Evolutionary conservation across 1,140 invertebrate genomes (phyloP).

Genomic region (Aphelenchoides fujianensis): DNA sequence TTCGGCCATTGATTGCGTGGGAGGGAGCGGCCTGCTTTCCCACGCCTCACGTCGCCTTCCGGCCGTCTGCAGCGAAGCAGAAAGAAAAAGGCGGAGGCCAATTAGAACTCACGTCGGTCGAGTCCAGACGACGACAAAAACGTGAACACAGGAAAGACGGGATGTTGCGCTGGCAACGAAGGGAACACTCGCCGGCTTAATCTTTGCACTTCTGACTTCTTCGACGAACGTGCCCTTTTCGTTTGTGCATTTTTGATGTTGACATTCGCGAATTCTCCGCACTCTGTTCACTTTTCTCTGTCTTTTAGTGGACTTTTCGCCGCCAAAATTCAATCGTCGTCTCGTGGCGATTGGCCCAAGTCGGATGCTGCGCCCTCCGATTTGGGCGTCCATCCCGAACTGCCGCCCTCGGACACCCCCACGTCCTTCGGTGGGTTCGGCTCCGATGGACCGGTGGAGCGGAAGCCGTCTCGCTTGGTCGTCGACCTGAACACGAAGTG

Average conservation of each 20-base stretch:
- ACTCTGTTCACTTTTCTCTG: too few species aligned
- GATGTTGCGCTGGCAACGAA: neutral
- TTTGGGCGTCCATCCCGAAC: neutral
- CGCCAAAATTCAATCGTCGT: neutral
- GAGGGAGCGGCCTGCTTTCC: too few species aligned
- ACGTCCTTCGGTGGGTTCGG: too few species aligned
- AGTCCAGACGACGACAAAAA: neutral
- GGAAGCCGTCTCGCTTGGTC: neutral
- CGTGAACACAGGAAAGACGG: neutral
- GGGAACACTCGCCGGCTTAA: neutral
- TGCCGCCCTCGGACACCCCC: too few species aligned
- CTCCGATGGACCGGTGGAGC: too few species aligned
- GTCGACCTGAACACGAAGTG: neutral
- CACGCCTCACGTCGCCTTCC: too few species aligned
- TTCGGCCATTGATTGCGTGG: neutral
- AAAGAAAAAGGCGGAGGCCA: too few species aligned
- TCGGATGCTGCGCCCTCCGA: too few species aligned
- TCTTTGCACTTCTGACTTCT: neutral
- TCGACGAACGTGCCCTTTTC: too few species aligned
- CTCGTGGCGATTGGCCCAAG: neutral
- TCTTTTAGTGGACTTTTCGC: too few species aligned
- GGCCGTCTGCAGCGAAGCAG: neutral
- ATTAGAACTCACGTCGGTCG: neutral
- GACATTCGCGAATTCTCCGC: too few species aligned
- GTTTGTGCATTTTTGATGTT: too few species aligned